phyloP scores from a whole-genome alignment of 1,140 invertebrate genomes.

The Bombus pyrosoma region DNA sequence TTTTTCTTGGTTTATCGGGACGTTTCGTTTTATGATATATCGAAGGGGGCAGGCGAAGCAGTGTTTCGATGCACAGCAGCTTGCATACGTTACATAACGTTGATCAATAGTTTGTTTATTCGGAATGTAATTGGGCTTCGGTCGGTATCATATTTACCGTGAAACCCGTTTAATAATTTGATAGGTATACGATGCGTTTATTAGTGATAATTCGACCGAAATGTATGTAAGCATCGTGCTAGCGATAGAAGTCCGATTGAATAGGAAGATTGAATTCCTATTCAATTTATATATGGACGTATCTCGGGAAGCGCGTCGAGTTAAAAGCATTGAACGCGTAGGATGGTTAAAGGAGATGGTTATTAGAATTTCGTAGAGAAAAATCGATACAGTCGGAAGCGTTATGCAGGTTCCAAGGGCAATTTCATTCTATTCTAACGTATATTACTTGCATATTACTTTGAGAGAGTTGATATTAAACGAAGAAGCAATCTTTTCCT shows the following conservation, averaged over 20 bases:
- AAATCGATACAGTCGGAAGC: background rate
- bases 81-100: background rate
- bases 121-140: background rate
- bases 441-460: background rate
- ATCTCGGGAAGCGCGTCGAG: background rate
- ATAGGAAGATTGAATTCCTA: conserved; percentile 14
- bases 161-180: background rate
- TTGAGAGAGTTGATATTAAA: background rate
- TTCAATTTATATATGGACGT: conserved; percentile 25
- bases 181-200: background rate
- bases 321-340: conserved; percentile 11
- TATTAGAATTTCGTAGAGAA: conserved; percentile 28
- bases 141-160: background rate
- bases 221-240: too few species aligned
- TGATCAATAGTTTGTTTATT: background rate
- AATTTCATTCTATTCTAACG: background rate
- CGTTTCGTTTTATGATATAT: background rate
- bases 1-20: background rate
- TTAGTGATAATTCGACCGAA: background rate
- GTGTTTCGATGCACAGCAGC: background rate
- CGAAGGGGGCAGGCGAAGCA: background rate
- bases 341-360: background rate
- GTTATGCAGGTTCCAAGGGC: background rate
- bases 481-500: too few species aligned
- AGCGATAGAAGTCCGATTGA: too few species aligned